These are phyloP conservation scores for Nycticryphes semicollaris DNA, from an alignment of 2,113 vertebrate genomes.

Conservation along the genomic window DNA sequence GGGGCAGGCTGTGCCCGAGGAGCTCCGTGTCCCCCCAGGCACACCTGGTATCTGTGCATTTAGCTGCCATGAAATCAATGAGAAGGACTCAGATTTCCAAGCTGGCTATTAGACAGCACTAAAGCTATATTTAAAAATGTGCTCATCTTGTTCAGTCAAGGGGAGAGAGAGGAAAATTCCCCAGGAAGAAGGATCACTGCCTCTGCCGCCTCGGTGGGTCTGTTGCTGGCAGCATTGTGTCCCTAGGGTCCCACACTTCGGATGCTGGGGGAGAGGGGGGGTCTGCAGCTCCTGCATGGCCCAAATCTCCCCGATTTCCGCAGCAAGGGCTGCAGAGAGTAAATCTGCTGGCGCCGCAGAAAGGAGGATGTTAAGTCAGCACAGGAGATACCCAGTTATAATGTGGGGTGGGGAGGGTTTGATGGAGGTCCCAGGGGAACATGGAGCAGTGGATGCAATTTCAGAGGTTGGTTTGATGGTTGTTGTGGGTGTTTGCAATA, in stretches of 20 bases:
- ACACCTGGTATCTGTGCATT: neutral
- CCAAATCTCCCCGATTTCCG: neutral
- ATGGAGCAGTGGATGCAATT: neutral
- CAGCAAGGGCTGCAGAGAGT: neutral
- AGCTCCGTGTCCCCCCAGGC: neutral
- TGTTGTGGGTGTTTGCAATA: neutral
- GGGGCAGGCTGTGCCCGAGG: neutral
- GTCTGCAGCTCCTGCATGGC: accelerated
- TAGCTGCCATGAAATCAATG: neutral
- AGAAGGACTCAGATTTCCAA: neutral
- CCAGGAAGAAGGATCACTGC: neutral
- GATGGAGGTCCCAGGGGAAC: neutral
- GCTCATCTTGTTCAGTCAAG: neutral
- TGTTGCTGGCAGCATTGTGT: neutral
- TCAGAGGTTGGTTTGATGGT: accelerated
- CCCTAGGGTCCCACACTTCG: accelerated
- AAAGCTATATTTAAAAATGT: neutral
- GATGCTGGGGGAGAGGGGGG: accelerated
- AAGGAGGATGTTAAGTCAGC: neutral
- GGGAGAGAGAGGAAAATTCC: neutral
- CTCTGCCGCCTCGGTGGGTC: accelerated
- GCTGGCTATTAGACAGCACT: neutral
- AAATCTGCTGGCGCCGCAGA: accelerated
- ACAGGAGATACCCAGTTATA: neutral
- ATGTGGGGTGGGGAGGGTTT: neutral